Evolutionary conservation across 2,888 invertebrate species (phyloP), one percentile per base, ranked within the genome.

Genomic region (Drosophila neoperkinsi): DNA sequence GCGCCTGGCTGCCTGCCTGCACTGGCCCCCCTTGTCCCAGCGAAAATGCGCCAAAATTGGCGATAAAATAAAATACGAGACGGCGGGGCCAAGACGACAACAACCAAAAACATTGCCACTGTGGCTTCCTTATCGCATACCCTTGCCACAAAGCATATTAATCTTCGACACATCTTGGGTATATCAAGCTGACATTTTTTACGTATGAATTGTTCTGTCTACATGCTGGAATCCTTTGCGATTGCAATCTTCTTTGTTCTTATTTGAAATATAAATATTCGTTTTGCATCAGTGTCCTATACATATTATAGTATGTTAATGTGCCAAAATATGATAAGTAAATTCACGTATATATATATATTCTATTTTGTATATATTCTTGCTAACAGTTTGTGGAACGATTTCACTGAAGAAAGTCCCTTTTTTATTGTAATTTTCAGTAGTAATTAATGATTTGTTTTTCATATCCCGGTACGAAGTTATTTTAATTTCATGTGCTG

Each of bases 41-140:
- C 63, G 61, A 71, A 74, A 79, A 79, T 78, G 82, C 83, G 80
- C 74, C 79, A 71, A 83, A 90, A 90, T 90, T 86, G 90, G 85
- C 88, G 90, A 87, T 87, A 87, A 87, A 89, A 88, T 89, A 88
- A 88, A 86, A 86, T 77, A 81, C 71, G 79, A 79, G 77, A 81
- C 79, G 77, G 55, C 71, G 52, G 62, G 71, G 61, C 77, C 77
- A 80, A 80, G 82, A 67, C 75, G 66, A 75, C 70, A 65, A 67
- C 21, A 46, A 76, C 80, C 72, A 77, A 68, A 72, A 59, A 72
- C 72, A 72, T 72, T 68, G 67, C 68, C 43, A 57, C 52, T 62
- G 75, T 52, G 62, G 78, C 78, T 64, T 61, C 58, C 78, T 68
- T 68, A 51, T 58, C 64, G 58, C 60, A 79, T 71, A 71, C 80